Evolutionary conservation across 1,140 invertebrate genomes (phyloP).

Genomic region (Coptotermes formosanus): DNA sequence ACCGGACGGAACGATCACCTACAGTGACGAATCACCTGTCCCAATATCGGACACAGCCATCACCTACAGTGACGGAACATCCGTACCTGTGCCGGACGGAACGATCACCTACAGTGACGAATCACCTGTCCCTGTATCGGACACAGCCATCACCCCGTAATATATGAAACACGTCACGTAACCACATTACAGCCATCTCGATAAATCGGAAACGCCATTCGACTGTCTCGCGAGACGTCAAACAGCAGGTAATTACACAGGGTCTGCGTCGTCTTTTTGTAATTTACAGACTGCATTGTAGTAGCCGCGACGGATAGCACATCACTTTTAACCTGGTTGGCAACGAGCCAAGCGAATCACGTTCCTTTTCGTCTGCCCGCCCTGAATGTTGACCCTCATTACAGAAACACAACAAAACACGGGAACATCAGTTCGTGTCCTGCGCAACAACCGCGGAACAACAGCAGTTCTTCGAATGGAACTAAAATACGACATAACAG

Average conservation of each 20-base stretch:
- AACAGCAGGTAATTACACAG: background rate
- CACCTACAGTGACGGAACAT: too few species aligned
- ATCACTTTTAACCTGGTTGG: constrained; percentile 24
- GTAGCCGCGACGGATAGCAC: background rate
- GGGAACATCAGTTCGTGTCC: background rate
- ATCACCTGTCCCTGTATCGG: too few species aligned
- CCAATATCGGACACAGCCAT: too few species aligned
- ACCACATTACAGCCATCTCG: too few species aligned
- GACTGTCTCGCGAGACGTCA: background rate
- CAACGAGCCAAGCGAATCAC: constrained; percentile 23
- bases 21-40: too few species aligned
- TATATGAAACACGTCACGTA: too few species aligned
- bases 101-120: too few species aligned
- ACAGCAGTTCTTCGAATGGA: background rate
- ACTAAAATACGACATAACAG: background rate
- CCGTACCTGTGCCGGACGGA: too few species aligned
- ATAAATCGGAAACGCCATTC: too few species aligned
- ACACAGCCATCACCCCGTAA: too few species aligned
- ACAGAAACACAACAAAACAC: background rate
- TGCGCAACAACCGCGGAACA: background rate
- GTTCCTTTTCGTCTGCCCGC: background rate
- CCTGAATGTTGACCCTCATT: background rate
- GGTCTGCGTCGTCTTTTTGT: background rate
- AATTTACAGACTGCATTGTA: background rate
- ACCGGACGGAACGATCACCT: too few species aligned